Percentiles rank a stretch among this genome's conserved stretches.
phyloP scores from a whole-genome alignment of 2,888 invertebrate genomes.

The Drosophila demipolita region DNA sequence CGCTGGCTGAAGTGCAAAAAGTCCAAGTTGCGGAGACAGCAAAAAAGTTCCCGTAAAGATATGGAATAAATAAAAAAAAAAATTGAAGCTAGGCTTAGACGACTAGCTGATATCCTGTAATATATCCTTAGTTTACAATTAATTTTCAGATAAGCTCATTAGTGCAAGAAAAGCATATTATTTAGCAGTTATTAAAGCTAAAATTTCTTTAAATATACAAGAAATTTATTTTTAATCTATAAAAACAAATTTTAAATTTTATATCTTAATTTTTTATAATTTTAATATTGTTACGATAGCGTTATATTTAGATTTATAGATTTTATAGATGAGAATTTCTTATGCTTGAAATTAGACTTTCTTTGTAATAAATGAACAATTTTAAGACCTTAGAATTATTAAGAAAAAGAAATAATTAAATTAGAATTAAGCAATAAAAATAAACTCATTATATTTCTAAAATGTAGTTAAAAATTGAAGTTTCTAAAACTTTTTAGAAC shows the following conservation, averaged over 20 bases:
- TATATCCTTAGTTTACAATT: background rate
- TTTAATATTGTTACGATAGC: too few relatives aligned
- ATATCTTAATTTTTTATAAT: too few relatives aligned
- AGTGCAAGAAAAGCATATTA: background rate
- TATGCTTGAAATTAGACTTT: too few relatives aligned
- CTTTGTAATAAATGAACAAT: too few relatives aligned
- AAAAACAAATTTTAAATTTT: background rate
- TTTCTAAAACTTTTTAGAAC: too few relatives aligned
- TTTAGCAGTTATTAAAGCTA: background rate
- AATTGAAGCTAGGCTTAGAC: background rate
- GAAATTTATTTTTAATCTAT: background rate
- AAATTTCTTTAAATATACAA: background rate
- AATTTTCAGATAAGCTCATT: background rate
- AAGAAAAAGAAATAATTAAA: background rate
- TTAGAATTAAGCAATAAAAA: too few relatives aligned
- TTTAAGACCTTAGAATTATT: background rate
- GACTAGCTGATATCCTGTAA: constrained; percentile 28
- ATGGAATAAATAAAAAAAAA: constrained; percentile 4
- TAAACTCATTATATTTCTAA: too few relatives aligned
- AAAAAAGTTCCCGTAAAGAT: constrained; percentile 36
- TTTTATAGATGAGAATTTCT: too few relatives aligned
- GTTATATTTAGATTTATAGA: too few relatives aligned
- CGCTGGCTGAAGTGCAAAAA: constrained; percentile 45
- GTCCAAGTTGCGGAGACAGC: constrained; percentile 59
- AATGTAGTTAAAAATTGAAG: too few relatives aligned